Percentiles rank a stretch among this genome's conserved stretches.
Evolutionary conservation across 1,140 invertebrate genomes (phyloP).

Genomic region (Epicauta chinensis): DNA sequence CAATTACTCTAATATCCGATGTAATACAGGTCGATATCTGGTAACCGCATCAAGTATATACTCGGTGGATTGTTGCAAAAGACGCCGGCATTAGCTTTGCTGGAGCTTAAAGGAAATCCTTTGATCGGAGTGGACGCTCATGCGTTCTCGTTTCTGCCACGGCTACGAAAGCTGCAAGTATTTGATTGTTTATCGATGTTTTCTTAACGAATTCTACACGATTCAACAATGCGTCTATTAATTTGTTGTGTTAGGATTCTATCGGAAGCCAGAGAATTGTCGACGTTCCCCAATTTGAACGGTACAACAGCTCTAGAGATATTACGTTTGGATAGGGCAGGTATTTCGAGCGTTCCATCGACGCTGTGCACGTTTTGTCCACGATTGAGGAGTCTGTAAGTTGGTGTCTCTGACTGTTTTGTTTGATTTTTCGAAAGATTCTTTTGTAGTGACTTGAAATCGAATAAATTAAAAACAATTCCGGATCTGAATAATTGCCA

Average conservation of each 20-base stretch:
- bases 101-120: constrained; percentile 68
- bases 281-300: constrained; percentile 73
- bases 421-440: not conserved
- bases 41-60: constrained; percentile 61
- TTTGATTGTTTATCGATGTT: constrained; percentile 12
- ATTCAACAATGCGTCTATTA: not conserved
- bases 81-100: constrained; percentile 50
- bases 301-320: constrained; percentile 71
- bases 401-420: constrained; percentile 29
- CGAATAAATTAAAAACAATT: constrained; percentile 64
- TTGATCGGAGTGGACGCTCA: constrained; percentile 56
- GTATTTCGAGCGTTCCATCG: constrained; percentile 60
- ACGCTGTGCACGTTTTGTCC: constrained; percentile 73
- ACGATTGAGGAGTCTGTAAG: constrained; percentile 80
- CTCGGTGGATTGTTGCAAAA: constrained; percentile 54
- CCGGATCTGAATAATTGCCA: constrained; percentile 67
- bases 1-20: not conserved
- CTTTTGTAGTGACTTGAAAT: constrained; percentile 72
- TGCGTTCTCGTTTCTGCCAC: constrained; percentile 58
- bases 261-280: constrained; percentile 74
- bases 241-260: constrained; percentile 57
- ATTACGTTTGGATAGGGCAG: constrained; percentile 74
- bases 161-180: constrained; percentile 68
- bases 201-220: not conserved
- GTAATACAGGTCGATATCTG: constrained; percentile 58